Percentiles rank a stretch among this genome's conserved stretches.
phyloP scores from a whole-genome alignment of 2,113 vertebrate genomes.

The Periophthalmus modestus region DNA sequence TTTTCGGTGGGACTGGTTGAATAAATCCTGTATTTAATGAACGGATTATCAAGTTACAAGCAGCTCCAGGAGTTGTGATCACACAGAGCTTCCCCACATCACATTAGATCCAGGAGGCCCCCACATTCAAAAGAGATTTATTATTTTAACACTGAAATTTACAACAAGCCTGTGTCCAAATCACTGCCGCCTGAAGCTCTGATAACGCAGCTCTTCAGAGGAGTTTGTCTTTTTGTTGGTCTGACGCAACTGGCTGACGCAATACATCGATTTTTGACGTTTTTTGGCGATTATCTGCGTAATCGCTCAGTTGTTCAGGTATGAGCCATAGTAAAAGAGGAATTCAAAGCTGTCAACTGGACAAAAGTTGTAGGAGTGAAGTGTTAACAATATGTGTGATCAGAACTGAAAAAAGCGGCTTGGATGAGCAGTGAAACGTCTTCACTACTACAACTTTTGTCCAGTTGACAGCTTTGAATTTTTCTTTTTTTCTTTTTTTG shows the following conservation, averaged over 20 bases:
- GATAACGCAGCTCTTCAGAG: not conserved
- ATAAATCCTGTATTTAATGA: slow-evolving; percentile 16
- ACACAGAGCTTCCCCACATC: not conserved
- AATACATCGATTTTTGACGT: too few relatives aligned
- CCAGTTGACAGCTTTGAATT: too few relatives aligned
- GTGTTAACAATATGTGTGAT: too few relatives aligned
- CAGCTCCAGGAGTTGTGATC: slow-evolving; percentile 8
- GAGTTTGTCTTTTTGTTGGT: not conserved
- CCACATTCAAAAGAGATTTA: not conserved
- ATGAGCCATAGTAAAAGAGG: too few relatives aligned
- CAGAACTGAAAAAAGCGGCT: too few relatives aligned
- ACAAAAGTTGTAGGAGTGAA: too few relatives aligned
- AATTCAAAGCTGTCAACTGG: too few relatives aligned
- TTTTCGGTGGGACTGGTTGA: not conserved
- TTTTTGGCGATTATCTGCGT: too few relatives aligned
- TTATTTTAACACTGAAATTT: not conserved
- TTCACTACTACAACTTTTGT: too few relatives aligned
- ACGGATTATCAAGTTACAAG: slow-evolving; percentile 22
- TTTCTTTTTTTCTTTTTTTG: too few relatives aligned
- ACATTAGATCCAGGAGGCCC: not conserved
- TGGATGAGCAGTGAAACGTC: too few relatives aligned
- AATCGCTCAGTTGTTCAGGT: too few relatives aligned
- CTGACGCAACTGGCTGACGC: not conserved
- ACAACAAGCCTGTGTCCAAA: not conserved
- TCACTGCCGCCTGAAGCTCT: not conserved